Percentiles rank a stretch among this genome's conserved stretches.
Evolutionary conservation across 2,113 vertebrate species (phyloP).

Genomic region (Platysternon megacephalum): DNA sequence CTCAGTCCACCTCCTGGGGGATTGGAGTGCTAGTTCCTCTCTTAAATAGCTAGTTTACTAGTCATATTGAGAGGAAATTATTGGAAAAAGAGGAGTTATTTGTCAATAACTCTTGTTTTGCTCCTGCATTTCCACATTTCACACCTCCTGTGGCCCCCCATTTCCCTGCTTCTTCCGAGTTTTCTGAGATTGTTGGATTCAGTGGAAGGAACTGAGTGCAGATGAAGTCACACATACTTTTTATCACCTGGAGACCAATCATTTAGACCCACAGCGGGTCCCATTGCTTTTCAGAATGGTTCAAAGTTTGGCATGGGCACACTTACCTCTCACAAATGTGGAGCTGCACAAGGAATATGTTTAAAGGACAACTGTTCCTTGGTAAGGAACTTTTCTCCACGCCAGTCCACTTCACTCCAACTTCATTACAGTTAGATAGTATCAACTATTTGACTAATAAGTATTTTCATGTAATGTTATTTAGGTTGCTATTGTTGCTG

Average conservation of each 20-base stretch:
- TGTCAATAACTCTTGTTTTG: background rate
- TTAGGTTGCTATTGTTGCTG: slow-evolving; percentile 85
- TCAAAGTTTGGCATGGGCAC: background rate
- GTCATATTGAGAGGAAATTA: background rate
- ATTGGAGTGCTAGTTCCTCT: background rate
- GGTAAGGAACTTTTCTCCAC: accelerated
- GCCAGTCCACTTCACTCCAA: accelerated
- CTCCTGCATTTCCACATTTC: background rate
- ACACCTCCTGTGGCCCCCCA: background rate
- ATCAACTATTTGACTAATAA: background rate
- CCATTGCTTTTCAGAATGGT: background rate
- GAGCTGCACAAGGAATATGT: background rate
- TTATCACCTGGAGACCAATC: background rate
- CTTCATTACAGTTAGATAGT: accelerated
- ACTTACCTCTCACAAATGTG: background rate
- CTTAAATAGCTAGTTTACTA: background rate
- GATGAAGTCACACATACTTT: background rate
- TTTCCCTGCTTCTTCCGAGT: background rate
- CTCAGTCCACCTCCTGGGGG: background rate
- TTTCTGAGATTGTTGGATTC: background rate
- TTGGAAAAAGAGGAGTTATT: background rate
- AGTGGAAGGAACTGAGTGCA: background rate
- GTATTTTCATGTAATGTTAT: accelerated
- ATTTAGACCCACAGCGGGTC: background rate
- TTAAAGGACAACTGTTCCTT: accelerated